phyloP scores from a whole-genome alignment of 2,113 vertebrate genomes.

The Lates calcarifer region DNA sequence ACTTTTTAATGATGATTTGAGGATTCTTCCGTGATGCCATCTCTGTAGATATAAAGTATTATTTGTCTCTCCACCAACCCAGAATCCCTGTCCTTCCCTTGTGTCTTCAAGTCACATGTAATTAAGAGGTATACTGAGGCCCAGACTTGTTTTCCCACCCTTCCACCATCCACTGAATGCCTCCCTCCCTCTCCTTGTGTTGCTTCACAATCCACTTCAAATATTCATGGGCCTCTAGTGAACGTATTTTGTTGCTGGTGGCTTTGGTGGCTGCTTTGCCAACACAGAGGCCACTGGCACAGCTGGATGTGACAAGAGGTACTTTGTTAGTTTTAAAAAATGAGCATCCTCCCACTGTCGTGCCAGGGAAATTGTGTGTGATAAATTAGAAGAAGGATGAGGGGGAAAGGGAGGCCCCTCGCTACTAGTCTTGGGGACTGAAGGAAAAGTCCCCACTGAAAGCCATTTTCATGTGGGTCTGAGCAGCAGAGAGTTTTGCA shows the following conservation, averaged over 20 bases:
- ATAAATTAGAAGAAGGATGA: slow-evolving; percentile 15
- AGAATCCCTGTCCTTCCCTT: slow-evolving; percentile 13
- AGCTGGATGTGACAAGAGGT: slow-evolving; percentile 46
- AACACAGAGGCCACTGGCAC: slow-evolving; percentile 26
- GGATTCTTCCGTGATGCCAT: not conserved
- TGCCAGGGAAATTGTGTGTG: not conserved
- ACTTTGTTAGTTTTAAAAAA: slow-evolving; percentile 1
- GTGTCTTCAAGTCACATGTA: slow-evolving; percentile 32
- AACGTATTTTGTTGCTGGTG: slow-evolving; percentile 45
- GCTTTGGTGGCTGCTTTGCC: slow-evolving; percentile 52
- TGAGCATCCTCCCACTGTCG: not conserved
- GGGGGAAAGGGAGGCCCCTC: not conserved
- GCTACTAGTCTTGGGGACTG: not conserved
- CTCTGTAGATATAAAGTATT: not conserved
- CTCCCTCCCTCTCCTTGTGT: slow-evolving; percentile 31
- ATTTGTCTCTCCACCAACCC: not conserved
- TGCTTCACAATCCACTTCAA: slow-evolving; percentile 55
- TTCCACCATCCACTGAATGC: slow-evolving; percentile 16
- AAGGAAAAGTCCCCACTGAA: slow-evolving; percentile 24
- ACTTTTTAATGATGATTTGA: slow-evolving; percentile 16
- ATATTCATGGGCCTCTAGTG: slow-evolving; percentile 70
- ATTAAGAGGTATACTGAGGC: slow-evolving; percentile 28
- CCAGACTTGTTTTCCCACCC: slow-evolving; percentile 40
- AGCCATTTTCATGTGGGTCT: slow-evolving; percentile 1
- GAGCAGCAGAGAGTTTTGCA: slow-evolving; percentile 24